Evolutionary conservation across 53 echinoderm and acorn worm species (phyloP).

Genomic region (Echinarachnius parma): DNA sequence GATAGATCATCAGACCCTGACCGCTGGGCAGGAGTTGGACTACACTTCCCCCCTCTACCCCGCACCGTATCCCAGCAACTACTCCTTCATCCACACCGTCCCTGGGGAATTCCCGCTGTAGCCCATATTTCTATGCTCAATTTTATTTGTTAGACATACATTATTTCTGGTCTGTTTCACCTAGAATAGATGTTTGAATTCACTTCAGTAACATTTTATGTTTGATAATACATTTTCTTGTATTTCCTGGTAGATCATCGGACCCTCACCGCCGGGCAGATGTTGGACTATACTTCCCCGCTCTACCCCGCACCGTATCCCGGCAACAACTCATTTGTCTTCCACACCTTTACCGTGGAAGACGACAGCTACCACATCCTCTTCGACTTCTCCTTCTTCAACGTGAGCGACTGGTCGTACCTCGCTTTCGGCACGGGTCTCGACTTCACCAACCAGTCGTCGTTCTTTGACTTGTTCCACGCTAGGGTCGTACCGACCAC

Average conservation of each 20-base stretch:
- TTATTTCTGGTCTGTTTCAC: no score
- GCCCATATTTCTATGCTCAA: no score
- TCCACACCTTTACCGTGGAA: background rate
- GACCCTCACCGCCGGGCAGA: background rate
- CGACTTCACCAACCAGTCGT: background rate
- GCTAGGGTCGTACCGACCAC: background rate
- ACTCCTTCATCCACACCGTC: no score
- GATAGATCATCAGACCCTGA: background rate
- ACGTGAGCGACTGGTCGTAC: background rate
- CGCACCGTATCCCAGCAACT: no score
- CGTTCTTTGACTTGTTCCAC: background rate
- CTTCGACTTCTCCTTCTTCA: constrained; percentile 11
- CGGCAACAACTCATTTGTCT: background rate
- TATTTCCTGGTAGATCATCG: background rate
- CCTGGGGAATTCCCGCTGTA: no score
- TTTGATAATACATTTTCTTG: no score
- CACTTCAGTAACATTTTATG: no score
- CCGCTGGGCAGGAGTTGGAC: background rate
- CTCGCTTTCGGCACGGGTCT: constrained; percentile 6
- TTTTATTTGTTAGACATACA: no score
- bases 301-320: constrained; percentile 16
- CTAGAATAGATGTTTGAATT: no score
- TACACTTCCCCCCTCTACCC: no score
- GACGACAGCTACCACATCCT: constrained; percentile 6
- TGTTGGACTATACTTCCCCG: constrained; percentile 6